Evolutionary conservation across 1,140 invertebrate species (phyloP).

Genomic region (Meloidogyne exigua): DNA sequence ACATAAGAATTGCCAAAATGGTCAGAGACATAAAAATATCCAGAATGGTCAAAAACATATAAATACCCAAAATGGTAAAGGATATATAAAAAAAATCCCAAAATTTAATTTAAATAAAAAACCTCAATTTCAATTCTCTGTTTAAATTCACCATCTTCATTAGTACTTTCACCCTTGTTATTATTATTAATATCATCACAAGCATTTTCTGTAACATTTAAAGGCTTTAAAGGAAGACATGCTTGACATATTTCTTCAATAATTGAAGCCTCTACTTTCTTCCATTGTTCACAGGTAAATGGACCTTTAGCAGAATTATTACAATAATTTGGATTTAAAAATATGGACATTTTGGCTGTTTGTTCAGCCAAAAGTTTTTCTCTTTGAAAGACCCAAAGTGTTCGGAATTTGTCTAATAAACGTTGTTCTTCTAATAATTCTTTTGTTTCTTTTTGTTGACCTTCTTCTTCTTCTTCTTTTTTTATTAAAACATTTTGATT

Average conservation of each 20-base stretch:
- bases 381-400: slow-evolving; percentile 15
- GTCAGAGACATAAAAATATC: too few relatives aligned
- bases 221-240: neutral
- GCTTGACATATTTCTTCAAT: slow-evolving; percentile 22
- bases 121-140: slow-evolving; percentile 17
- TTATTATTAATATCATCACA: neutral
- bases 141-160: slow-evolving; percentile 14
- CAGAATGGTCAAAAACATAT: too few relatives aligned
- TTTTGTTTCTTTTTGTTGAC: neutral
- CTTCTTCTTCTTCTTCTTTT: neutral
- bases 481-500: neutral
- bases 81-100: too few relatives aligned
- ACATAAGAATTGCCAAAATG: too few relatives aligned
- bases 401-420: neutral
- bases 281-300: slow-evolving; percentile 14
- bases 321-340: slow-evolving; percentile 25
- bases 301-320: neutral
- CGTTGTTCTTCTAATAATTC: neutral
- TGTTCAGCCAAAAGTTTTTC: slow-evolving; percentile 7
- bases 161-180: neutral
- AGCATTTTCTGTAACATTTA: neutral
- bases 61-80: too few relatives aligned
- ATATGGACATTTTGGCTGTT: slow-evolving; percentile 7
- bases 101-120: too few relatives aligned
- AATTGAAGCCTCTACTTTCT: slow-evolving; percentile 4